Conservation (phyloP, 2,797 vertebrate species). For the Sebastiscus tertius region DNA sequence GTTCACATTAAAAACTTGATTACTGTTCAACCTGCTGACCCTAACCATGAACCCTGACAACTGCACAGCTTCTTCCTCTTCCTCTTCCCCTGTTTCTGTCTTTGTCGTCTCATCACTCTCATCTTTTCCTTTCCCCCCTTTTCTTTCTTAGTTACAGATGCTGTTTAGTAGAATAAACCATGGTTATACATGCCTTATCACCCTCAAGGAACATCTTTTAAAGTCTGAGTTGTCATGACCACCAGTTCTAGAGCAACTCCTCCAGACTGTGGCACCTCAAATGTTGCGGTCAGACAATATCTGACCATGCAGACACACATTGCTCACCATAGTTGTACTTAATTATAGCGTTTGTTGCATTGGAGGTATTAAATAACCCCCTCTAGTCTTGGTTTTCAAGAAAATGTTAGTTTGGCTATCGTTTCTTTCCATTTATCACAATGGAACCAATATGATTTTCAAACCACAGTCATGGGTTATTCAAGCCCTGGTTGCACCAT, state of each 20-base stretch:
- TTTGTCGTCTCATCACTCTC: conserved; percentile 3
- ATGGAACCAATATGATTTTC: conserved; percentile 40
- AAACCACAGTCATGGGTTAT: conserved; percentile 32
- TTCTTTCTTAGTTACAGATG: not conserved
- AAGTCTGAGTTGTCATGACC: not conserved
- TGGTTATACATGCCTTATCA: not conserved
- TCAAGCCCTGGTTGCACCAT: conserved; percentile 54
- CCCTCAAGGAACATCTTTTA: not conserved
- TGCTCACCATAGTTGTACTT: conserved; percentile 36
- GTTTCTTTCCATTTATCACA: conserved; percentile 47
- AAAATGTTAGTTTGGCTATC: conserved; percentile 48
- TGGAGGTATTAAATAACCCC: conserved; percentile 41
- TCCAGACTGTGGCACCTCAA: not conserved
- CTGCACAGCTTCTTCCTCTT: conserved; percentile 24
- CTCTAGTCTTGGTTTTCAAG: conserved; percentile 28
- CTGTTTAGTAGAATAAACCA: not conserved
- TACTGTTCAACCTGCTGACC: conserved; percentile 62
- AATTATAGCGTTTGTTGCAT: conserved; percentile 50
- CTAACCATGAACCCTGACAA: conserved; percentile 60
- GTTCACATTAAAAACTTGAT: conserved; percentile 67
- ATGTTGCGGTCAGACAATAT: conserved; percentile 41
- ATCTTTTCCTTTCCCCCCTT: not conserved
- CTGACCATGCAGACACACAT: conserved; percentile 32
- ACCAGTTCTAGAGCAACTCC: conserved; percentile 1
- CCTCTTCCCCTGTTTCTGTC: not conserved